Evolutionary conservation across 2,888 invertebrate genomes (phyloP).

Genomic region (Netelia fuscicornis): DNA sequence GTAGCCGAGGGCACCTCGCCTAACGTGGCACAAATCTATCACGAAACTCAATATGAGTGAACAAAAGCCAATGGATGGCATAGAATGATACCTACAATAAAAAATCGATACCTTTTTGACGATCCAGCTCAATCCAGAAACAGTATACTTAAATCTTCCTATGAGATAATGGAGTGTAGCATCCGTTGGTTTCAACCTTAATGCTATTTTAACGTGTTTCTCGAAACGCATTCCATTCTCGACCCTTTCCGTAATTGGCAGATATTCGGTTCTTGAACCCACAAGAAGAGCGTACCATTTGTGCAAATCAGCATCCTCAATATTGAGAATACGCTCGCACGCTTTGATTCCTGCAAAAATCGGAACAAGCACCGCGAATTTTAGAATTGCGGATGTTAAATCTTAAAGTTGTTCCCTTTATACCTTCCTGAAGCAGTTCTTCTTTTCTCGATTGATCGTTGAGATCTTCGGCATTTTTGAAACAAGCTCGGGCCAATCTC

Average conservation of each 20-base stretch:
- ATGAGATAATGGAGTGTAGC: constrained; percentile 88
- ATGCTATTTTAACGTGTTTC: constrained; percentile 89
- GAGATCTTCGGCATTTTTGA: constrained; percentile 73
- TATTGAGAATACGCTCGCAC: constrained; percentile 86
- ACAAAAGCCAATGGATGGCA: not conserved
- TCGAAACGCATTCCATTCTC: constrained; percentile 89
- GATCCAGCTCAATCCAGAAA: constrained; percentile 88
- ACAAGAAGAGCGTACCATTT: constrained; percentile 91
- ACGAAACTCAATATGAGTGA: constrained; percentile 27
- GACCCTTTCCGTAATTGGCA: constrained; percentile 88
- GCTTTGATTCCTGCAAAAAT: constrained; percentile 85
- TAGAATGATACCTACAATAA: constrained; percentile 12
- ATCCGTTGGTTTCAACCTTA: constrained; percentile 87
- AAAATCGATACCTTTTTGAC: constrained; percentile 86
- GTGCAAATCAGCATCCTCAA: constrained; percentile 87
- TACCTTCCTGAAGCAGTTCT: constrained; percentile 78
- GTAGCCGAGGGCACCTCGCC: constrained; percentile 88
- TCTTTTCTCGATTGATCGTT: constrained; percentile 71
- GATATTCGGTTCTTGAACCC: constrained; percentile 87
- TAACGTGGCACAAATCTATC: constrained; percentile 87
- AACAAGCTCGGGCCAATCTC: constrained; percentile 81
- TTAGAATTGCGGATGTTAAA: not conserved
- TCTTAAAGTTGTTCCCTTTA: constrained; percentile 13
- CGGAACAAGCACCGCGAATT: not conserved
- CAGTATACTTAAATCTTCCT: constrained; percentile 90